A percentile compares a stretch with the other conserved stretches of the same genome.
These are phyloP conservation scores for Channa striata DNA, from an alignment of 2,797 vertebrate genomes.

Conservation along the genomic window DNA sequence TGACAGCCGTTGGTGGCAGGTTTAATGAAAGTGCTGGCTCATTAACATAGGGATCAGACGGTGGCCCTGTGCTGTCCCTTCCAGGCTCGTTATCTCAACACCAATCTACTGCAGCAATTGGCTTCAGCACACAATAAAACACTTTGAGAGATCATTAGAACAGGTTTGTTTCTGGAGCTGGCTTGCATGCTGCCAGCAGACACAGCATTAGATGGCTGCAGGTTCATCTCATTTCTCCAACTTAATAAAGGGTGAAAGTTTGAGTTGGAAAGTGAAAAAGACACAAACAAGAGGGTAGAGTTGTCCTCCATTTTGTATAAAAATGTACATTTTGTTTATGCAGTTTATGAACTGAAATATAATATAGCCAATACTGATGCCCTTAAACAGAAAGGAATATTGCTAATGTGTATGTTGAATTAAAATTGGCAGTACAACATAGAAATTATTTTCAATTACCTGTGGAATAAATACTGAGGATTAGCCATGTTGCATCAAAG, in stretches of 20 bases:
- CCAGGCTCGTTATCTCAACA: constrained; percentile 66
- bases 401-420: too few relatives aligned
- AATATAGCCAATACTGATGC: too few relatives aligned
- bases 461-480: not conserved
- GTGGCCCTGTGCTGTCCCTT: constrained; percentile 59
- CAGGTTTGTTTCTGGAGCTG: constrained; percentile 46
- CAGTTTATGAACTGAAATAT: not conserved
- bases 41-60: constrained; percentile 70
- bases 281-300: constrained; percentile 9
- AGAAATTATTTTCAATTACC: too few relatives aligned
- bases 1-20: constrained; percentile 66
- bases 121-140: constrained; percentile 55
- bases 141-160: constrained; percentile 61
- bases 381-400: too few relatives aligned
- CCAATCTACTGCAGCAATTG: constrained; percentile 64
- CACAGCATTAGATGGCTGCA: constrained; percentile 40
- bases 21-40: constrained; percentile 77
- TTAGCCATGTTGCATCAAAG: constrained; percentile 14
- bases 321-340: not conserved
- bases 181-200: constrained; percentile 39
- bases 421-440: not conserved
- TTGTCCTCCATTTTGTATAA: constrained; percentile 14
- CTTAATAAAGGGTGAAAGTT: constrained; percentile 17
- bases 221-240: constrained; percentile 36
- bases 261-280: constrained; percentile 9